Conservation (phyloP, 92 coral and sea anemone species). For the Porites lobata region DNA sequence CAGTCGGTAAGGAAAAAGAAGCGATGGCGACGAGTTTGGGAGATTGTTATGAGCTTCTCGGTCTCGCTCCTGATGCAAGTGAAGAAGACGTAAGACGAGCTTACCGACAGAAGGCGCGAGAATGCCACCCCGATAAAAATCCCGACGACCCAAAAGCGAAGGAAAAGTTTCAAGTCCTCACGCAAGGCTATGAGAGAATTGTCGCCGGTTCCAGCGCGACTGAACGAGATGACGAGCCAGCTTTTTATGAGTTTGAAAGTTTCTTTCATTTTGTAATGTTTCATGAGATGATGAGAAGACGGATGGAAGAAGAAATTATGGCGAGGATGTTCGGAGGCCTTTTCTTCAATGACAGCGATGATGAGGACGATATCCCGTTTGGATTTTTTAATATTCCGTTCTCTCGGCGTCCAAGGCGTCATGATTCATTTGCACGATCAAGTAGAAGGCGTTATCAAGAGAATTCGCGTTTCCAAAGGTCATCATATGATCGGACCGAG, state of each 20-base stretch:
- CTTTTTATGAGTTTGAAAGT: slow-evolving; percentile 46
- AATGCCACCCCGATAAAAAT: slow-evolving; percentile 88
- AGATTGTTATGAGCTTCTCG: slow-evolving; percentile 77
- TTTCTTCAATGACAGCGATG: slow-evolving; percentile 50
- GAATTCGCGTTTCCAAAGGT: slow-evolving; percentile 1
- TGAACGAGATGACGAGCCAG: slow-evolving; percentile 48
- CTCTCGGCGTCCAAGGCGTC: slow-evolving; percentile 16
- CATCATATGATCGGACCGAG: not conserved
- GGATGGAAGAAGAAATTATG: slow-evolving; percentile 50
- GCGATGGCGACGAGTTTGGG: slow-evolving; percentile 70
- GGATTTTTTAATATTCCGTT: slow-evolving; percentile 23
- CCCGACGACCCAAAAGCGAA: slow-evolving; percentile 71
- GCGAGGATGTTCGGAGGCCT: slow-evolving; percentile 57
- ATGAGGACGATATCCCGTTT: slow-evolving; percentile 49
- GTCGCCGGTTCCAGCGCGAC: slow-evolving; percentile 34
- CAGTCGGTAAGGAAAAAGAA: not conserved
- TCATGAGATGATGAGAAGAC: slow-evolving; percentile 56
- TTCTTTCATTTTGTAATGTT: slow-evolving; percentile 51
- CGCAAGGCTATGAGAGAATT: slow-evolving; percentile 77
- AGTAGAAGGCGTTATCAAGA: slow-evolving; percentile 10
- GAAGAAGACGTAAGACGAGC: slow-evolving; percentile 82
- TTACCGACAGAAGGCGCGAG: slow-evolving; percentile 81
- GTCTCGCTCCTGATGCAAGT: slow-evolving; percentile 69
- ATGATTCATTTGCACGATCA: slow-evolving; percentile 9
- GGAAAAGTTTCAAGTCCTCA: slow-evolving; percentile 74